These are phyloP conservation scores for Toxotes lorentzi DNA, from an alignment of 2,797 vertebrate genomes.

Conservation along the genomic window DNA sequence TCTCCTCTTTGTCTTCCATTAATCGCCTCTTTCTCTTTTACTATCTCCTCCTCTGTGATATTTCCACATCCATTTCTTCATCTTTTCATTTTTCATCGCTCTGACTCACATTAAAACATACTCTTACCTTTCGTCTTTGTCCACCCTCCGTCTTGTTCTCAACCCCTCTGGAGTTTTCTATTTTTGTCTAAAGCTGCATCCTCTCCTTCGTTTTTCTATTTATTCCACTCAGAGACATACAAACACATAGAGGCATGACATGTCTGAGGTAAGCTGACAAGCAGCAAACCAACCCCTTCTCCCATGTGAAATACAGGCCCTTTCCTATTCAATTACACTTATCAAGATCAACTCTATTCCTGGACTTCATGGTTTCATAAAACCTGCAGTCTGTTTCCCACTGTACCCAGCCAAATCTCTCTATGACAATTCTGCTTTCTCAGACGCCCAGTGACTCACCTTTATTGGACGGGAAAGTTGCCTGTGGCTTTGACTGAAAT, in stretches of 20 bases:
- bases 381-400: constrained; percentile 44
- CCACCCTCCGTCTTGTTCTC: neutral
- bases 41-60: constrained; percentile 5
- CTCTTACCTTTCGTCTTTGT: constrained; percentile 18
- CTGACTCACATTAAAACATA: neutral
- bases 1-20: constrained; percentile 47
- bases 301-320: constrained; percentile 48
- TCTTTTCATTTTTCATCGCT: constrained; percentile 25
- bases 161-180: constrained; percentile 26
- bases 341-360: constrained; percentile 64
- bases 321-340: constrained; percentile 53
- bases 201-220: constrained; percentile 18
- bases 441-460: constrained; percentile 66
- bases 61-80: constrained; percentile 22
- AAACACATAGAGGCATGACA: constrained; percentile 28
- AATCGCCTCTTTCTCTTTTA: constrained; percentile 21
- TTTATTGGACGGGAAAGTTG: constrained; percentile 58
- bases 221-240: constrained; percentile 36
- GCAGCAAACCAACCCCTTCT: constrained; percentile 17
- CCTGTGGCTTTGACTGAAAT: constrained; percentile 59
- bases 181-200: constrained; percentile 20
- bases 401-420: constrained; percentile 32
- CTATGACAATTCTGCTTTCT: constrained; percentile 51
- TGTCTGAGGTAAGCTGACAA: constrained; percentile 52
- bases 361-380: constrained; percentile 54